A percentile compares a stretch with the other conserved stretches of the same genome.
phyloP scores from a whole-genome alignment of 2,888 invertebrate species.

The Monochamus alternatus region DNA sequence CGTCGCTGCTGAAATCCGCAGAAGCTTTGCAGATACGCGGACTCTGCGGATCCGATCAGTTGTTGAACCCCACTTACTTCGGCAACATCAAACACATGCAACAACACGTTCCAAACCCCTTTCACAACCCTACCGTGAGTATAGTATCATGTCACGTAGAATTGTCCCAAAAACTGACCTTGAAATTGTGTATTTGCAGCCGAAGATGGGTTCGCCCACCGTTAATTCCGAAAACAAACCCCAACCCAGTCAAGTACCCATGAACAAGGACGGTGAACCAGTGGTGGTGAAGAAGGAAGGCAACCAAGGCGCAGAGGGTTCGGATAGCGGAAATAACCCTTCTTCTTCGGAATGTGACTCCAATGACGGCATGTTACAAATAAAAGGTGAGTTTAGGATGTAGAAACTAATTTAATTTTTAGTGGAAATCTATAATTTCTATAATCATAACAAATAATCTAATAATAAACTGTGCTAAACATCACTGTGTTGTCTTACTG shows the following conservation, averaged over 20 bases:
- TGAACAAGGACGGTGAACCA: conserved; percentile 65
- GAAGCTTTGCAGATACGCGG: conserved; percentile 89
- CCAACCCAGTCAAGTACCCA: conserved; percentile 59
- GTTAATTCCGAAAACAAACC: conserved; percentile 67
- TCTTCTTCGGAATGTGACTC: conserved; percentile 69
- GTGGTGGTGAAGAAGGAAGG: conserved; percentile 61
- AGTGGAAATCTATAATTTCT: too few relatives aligned
- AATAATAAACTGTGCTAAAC: too few relatives aligned
- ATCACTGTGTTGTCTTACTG: too few relatives aligned
- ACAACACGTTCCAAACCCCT: conserved; percentile 40
- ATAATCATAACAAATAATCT: too few relatives aligned
- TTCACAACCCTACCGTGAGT: not conserved
- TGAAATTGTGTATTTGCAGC: conserved; percentile 31
- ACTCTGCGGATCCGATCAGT: conserved; percentile 71
- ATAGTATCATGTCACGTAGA: not conserved
- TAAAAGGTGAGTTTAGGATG: conserved; percentile 56
- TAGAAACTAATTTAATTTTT: too few relatives aligned
- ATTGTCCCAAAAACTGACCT: not conserved
- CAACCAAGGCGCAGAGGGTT: conserved; percentile 58
- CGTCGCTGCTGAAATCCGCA: conserved; percentile 86
- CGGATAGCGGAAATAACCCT: conserved; percentile 63
- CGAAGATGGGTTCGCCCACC: conserved; percentile 46
- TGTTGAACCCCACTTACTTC: conserved; percentile 68
- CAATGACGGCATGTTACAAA: conserved; percentile 65
- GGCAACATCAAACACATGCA: conserved; percentile 60